Evolutionary conservation across 1,140 invertebrate genomes (phyloP), one percentile per base, ranked within the genome.

Genomic region (Drosophila mauritiana): DNA sequence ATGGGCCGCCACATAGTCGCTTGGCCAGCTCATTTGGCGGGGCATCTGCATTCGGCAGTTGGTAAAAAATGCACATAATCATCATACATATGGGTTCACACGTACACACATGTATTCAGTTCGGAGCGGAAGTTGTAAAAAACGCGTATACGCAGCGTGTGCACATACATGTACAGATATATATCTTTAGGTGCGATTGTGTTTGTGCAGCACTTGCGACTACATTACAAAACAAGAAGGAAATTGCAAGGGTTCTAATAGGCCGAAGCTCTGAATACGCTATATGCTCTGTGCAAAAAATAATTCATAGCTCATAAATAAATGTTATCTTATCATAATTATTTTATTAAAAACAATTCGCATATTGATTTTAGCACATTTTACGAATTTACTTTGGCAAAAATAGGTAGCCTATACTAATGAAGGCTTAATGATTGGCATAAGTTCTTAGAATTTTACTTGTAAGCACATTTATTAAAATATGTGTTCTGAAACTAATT

Each of bases 1-100:
- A 86, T 72, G 76, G 88, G 83, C 81, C 83, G 83, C 82, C 82
- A 63, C 81, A 85, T 78, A 86, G 81, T 78, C 82, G 79, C 68
- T 76, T 62, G 80, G 58, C 65, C 53, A 72, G 77, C 70, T 80
- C 76, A 85, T 84, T 83, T 83, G 80, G 62, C 63, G 27, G 78
- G 63, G 49, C 64, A 80, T 59, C 67, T 80, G 81, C 51, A 68
- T 48, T 40, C 40, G 27, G 48, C 57, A 42, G 62, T 58, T 62
- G 59, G 74, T 52, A 78, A 80, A 82, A 85, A 77, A 51, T 65
- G 12, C 67, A 52, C 67, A 70, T 84, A 78, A 78, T 65, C 10
- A 13, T 39, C 10, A 13, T 39, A 39, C 37, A 39, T 4, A 39
- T 39, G 12, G 11, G 37, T 34, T 22, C 25, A 51, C 42, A 45